A percentile compares a stretch with the other conserved stretches of the same genome.
Conservation (phyloP, 2,888 invertebrate genomes). For the Craniophora ligustri region DNA sequence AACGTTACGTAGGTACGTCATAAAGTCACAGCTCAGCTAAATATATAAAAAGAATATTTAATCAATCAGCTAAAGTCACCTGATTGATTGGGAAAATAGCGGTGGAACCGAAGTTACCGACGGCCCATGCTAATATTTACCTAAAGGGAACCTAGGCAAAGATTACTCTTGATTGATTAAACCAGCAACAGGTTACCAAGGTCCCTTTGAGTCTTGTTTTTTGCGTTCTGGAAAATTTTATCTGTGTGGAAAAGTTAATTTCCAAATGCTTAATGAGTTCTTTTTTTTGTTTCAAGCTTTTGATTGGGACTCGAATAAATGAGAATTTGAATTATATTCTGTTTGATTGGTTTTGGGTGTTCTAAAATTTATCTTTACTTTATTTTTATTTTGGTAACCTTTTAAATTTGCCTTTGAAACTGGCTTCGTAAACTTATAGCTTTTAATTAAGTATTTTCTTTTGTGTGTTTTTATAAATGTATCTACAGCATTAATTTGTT, state of each 20-base stretch:
- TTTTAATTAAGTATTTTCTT: too few species aligned
- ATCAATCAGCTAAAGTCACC: constrained; percentile 42
- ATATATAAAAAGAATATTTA: constrained; percentile 18
- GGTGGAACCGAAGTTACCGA: constrained; percentile 40
- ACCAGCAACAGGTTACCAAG: constrained; percentile 53
- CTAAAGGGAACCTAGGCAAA: constrained; percentile 38
- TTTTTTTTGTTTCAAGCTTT: constrained; percentile 16
- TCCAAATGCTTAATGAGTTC: constrained; percentile 22
- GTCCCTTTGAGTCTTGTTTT: constrained; percentile 6
- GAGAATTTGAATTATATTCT: neutral
- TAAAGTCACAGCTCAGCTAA: neutral
- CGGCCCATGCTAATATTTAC: constrained; percentile 54
- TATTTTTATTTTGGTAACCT: neutral
- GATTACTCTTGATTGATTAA: constrained; percentile 61
- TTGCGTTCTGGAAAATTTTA: constrained; percentile 20
- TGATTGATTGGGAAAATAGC: constrained; percentile 61
- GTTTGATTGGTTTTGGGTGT: neutral
- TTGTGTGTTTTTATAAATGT: too few species aligned
- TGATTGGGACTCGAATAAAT: constrained; percentile 4
- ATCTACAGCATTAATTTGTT: too few species aligned
- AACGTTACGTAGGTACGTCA: too few species aligned
- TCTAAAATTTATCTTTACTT: neutral
- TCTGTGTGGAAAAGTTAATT: constrained; percentile 28
- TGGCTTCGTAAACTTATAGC: neutral
- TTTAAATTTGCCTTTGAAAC: neutral